These are phyloP conservation scores for Catotricha subobsoleta DNA, from an alignment of 2,888 invertebrate genomes.

Conservation along the genomic window DNA sequence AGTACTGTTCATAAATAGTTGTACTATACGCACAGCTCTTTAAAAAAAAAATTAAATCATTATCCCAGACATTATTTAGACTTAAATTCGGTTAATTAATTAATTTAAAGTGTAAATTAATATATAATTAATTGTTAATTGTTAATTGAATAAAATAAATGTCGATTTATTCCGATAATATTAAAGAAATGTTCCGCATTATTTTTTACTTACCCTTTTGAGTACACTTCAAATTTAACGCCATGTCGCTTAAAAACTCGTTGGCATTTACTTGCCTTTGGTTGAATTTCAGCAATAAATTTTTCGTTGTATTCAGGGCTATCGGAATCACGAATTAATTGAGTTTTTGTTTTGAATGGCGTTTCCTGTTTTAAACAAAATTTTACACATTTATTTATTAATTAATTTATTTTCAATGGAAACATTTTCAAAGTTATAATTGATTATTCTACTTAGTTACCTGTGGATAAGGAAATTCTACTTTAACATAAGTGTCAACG, in stretches of 20 bases:
- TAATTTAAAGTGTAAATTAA: no score
- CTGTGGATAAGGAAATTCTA: conserved; percentile 80
- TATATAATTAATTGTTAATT: no score
- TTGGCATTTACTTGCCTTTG: conserved; percentile 61
- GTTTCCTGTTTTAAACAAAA: conserved; percentile 37
- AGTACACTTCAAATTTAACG: conserved; percentile 80
- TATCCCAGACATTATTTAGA: no score
- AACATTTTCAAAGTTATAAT: neutral
- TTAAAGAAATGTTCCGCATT: no score
- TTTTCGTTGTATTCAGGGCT: conserved; percentile 76
- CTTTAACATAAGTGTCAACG: conserved; percentile 80
- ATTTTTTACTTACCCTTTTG: conserved; percentile 64
- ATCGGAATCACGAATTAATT: conserved; percentile 62
- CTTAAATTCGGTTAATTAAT: no score
- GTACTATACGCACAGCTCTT: no score
- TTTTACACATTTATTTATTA: conserved; percentile 8
- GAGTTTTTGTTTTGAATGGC: conserved; percentile 55
- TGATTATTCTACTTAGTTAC: conserved; percentile 39
- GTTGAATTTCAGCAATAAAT: conserved; percentile 60
- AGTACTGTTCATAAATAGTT: no score
- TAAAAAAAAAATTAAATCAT: no score
- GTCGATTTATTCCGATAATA: no score
- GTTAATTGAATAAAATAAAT: no score
- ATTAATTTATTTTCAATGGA: neutral
- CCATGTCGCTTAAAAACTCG: conserved; percentile 76